Conservation (phyloP, 1,140 invertebrate genomes). For the Liolophura sinensis region DNA sequence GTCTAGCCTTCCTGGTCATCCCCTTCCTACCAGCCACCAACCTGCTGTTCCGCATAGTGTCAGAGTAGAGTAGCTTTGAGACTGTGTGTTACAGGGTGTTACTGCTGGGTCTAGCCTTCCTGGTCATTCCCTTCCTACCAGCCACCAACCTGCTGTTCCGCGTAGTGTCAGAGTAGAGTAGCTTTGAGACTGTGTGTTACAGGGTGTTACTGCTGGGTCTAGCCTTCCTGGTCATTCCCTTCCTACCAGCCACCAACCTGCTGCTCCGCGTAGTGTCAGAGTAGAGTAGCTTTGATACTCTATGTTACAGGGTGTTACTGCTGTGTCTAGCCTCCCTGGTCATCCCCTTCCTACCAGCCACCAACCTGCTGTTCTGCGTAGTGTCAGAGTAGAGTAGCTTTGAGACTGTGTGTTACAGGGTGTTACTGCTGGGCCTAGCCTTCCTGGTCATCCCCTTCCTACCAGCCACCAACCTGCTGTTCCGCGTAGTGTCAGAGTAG, state of each 20-base stretch:
- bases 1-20: slow-evolving; percentile 79
- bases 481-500: slow-evolving; percentile 96
- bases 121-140: slow-evolving; percentile 91
- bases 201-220: slow-evolving; percentile 60
- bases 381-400: too few relatives aligned
- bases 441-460: slow-evolving; percentile 89
- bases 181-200: too few relatives aligned
- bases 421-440: slow-evolving; percentile 64
- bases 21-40: slow-evolving; percentile 97
- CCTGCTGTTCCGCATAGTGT: slow-evolving; percentile 95
- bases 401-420: too few relatives aligned
- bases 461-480: slow-evolving; percentile 95
- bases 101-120: slow-evolving; percentile 69
- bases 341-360: slow-evolving; percentile 93
- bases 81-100: slow-evolving; percentile 44
- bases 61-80: too few relatives aligned
- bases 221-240: slow-evolving; percentile 84
- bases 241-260: slow-evolving; percentile 94
- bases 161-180: too few relatives aligned
- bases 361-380: slow-evolving; percentile 95
- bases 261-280: slow-evolving; percentile 97
- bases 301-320: slow-evolving; percentile 35
- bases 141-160: slow-evolving; percentile 96
- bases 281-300: too few relatives aligned
- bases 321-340: slow-evolving; percentile 75